Evolutionary conservation across 2,113 vertebrate species (phyloP), one percentile per base, ranked within the genome.

Genomic region (Ailuropoda melanoleuca): DNA sequence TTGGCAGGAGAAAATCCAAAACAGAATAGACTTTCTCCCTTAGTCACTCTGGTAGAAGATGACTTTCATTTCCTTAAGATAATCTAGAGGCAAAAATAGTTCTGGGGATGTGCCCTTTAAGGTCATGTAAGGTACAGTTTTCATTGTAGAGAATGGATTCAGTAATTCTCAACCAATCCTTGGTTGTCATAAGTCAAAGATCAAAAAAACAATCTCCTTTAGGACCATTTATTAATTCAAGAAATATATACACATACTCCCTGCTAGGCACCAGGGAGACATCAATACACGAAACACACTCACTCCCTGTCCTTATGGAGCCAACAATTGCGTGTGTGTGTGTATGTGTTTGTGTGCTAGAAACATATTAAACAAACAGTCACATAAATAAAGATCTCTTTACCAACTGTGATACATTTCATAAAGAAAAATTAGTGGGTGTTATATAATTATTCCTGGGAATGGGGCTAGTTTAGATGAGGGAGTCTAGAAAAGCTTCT

Each of bases 381-480:
- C 70, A 64, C 6, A 43, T 37, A 86, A 60, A 46, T 58, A 60
- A 60, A 78, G 48, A 64, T n/a, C 43, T 21, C 26, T 74, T 95
- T 43, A 91, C 6, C 60, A 91, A 72, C 24, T 62, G 24, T 92
- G 81, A 89, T 50, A 64, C 1, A 95, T 53, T n/a, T 64, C 81
- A 58, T 29, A 82, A n/a, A 89, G 78, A 66, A 70, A 96, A 96
- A 93, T 62, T 70, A 72, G 19, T 83, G n/a, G 31, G 19, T 72
- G 12, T 8, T 60, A 80, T 55, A 64, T 43, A 77, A 84, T 48
- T 86, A 85, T 81, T 50, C 21, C 2, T 70, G n/a, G 8, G 10
- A 17, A 14, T 58, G 34, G n/a, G 39, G 24, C 18, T 66, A 92
- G 80, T 72, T 97, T 53, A 90, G 39, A 58, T 1, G 62, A 46